Conservation (phyloP, 2,888 invertebrate genomes). For the Troides aeacus region DNA sequence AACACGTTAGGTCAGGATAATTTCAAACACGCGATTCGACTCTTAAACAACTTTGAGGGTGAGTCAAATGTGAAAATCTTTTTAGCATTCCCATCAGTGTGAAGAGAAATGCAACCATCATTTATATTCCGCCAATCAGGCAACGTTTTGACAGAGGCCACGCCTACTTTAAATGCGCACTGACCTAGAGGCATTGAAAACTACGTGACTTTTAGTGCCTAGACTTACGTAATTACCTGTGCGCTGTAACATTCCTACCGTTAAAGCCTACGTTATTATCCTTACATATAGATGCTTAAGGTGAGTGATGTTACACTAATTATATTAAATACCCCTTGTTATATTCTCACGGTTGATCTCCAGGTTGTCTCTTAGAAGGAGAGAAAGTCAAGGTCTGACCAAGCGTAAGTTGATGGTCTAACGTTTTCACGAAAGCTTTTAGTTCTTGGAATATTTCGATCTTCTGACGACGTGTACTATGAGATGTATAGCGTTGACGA, state of each 20-base stretch:
- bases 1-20: constrained; percentile 15
- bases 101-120: constrained; percentile 71
- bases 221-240: constrained; percentile 39
- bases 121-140: constrained; percentile 59
- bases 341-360: no score
- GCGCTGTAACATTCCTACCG: constrained; percentile 11
- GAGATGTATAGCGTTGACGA: no score
- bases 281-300: constrained; percentile 3
- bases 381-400: no score
- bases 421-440: no score
- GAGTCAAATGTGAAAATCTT: constrained; percentile 39
- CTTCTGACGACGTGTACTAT: no score
- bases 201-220: constrained; percentile 29
- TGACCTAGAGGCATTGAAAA: constrained; percentile 37
- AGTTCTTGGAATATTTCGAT: no score
- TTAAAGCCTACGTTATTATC: constrained; percentile 18
- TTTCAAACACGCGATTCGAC: constrained; percentile 22
- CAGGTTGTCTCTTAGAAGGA: no score
- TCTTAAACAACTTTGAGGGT: constrained; percentile 26
- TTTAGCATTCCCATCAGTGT: constrained; percentile 60
- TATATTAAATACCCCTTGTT: not conserved
- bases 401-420: no score
- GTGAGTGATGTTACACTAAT: not conserved
- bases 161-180: constrained; percentile 55
- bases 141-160: constrained; percentile 55